Evolutionary conservation across 2,113 vertebrate genomes (phyloP).

Genomic region (Etheostoma cragini): DNA sequence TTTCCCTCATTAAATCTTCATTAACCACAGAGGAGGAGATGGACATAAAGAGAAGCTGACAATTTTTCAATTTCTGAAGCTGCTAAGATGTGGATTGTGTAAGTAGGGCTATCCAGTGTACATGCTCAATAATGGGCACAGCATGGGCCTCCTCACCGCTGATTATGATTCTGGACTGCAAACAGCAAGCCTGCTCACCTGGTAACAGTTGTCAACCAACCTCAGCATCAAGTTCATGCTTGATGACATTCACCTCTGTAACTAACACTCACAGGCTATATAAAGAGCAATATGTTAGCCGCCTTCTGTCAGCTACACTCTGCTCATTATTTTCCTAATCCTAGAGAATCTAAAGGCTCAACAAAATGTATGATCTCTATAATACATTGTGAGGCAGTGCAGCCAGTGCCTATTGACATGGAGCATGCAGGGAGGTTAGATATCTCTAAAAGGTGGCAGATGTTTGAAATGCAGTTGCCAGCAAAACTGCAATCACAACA

Average conservation of each 20-base stretch:
- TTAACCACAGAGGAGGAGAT: conserved; percentile 2
- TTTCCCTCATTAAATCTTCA: conserved; percentile 5
- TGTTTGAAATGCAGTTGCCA: conserved; percentile 68
- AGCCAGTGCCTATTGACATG: conserved; percentile 11
- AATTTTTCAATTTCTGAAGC: conserved; percentile 5
- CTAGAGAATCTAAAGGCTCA: conserved; percentile 29
- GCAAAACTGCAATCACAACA: conserved; percentile 60
- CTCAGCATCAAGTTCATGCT: conserved; percentile 48
- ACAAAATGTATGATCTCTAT: conserved; percentile 25
- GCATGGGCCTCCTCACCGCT: not conserved
- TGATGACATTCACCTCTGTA: conserved; percentile 43
- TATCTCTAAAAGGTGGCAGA: conserved; percentile 64
- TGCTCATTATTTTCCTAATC: conserved; percentile 57
- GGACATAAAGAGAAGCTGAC: conserved; percentile 8
- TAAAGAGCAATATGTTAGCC: conserved; percentile 36
- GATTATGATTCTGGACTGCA: conserved; percentile 11
- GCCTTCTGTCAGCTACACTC: conserved; percentile 22
- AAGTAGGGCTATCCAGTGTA: conserved; percentile 11
- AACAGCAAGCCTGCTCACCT: conserved; percentile 20
- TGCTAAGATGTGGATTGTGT: not conserved
- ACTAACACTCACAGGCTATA: conserved; percentile 40
- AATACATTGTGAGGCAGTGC: conserved; percentile 25
- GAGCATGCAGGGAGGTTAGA: conserved; percentile 25
- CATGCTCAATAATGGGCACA: conserved; percentile 37
- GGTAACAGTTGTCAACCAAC: conserved; percentile 51